Conservation (phyloP, 2,113 vertebrate species). For the Ptilonorhynchus violaceus region DNA sequence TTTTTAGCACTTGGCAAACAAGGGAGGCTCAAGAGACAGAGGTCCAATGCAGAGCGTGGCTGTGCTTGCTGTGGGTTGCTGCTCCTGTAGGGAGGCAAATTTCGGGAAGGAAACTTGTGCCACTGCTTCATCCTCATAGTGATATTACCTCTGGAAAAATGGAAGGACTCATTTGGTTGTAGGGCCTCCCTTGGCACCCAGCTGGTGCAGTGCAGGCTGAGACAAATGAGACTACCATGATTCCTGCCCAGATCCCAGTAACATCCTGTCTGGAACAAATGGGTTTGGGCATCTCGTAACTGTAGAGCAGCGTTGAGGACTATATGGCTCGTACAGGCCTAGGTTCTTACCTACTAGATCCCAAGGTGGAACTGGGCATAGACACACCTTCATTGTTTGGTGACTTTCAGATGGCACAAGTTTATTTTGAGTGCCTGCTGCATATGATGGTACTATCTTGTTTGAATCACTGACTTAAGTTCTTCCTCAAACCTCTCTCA, state of each 20-base stretch:
- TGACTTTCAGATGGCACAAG: not conserved
- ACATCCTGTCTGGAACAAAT: not conserved
- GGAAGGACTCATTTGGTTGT: not conserved
- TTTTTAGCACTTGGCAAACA: not conserved
- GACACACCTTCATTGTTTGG: not conserved
- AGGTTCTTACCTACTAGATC: not conserved
- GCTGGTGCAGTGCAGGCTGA: not conserved
- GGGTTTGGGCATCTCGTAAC: not conserved
- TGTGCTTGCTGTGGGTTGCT: not conserved
- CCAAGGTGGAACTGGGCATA: not conserved
- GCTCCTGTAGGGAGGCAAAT: not conserved
- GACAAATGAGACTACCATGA: not conserved
- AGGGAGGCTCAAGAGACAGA: not conserved
- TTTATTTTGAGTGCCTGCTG: not conserved
- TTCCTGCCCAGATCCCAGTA: not conserved
- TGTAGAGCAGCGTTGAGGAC: not conserved
- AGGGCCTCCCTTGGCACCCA: not conserved
- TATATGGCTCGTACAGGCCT: not conserved
- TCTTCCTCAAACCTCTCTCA: not conserved
- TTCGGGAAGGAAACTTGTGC: not conserved
- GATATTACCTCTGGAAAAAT: not conserved
- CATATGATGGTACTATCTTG: not conserved
- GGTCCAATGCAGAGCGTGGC: not conserved
- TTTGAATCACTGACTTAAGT: not conserved
- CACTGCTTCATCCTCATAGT: not conserved